Base-by-base conservation (phyloP, 1,140 invertebrate species). In the Caenorhabditis brenneri region DNA sequence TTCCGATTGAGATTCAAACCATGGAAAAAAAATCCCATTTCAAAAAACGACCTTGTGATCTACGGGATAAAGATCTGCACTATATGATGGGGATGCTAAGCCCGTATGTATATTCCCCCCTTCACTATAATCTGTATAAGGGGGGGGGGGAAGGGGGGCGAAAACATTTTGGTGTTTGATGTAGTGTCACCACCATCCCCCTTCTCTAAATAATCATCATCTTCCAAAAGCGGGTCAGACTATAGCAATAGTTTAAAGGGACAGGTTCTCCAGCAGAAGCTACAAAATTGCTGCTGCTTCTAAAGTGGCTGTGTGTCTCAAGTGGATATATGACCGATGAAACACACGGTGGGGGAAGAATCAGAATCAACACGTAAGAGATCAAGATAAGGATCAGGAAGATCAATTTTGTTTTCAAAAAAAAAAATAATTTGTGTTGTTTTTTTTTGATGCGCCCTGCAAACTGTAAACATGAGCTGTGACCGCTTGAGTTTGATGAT, bases 131-230 rank as follows among this genome's bases (percentile, higher is more conserved):
- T 46, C 42, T n/a, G n/a, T n/a, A n/a, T n/a, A n/a, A n/a, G n/a
- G n/a, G n/a, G n/a, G n/a, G n/a, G n/a, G n/a, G n/a, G n/a, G n/a
- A 51, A 51, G 12, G 22, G 5, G 6, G 12, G 12, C 5, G 7
- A 51, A 16, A 51, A 65, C 58, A 33, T 65, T 65, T 65, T 65
- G 58, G 31, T 65, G 58, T 65, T 65, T 65, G 58, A 65, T 65
- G 58, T 33, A 5, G n/a, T 3, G 19, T 3, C 15, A 16, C 2
- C 4, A 65, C 10, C 31, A n/a, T n/a, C n/a, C n/a, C n/a, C n/a
- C n/a, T n/a, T n/a, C n/a, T n/a, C n/a, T n/a, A n/a, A n/a, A n/a
- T n/a, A n/a, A n/a, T n/a, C n/a, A n/a, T n/a, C n/a, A n/a, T n/a
- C n/a, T n/a, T 12, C 12, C 49, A 19, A 51, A 51, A 51, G 6